A percentile compares a stretch with the other conserved stretches of the same genome.
phyloP scores from a whole-genome alignment of 2,888 invertebrate genomes.

The Ischnura elegans region DNA sequence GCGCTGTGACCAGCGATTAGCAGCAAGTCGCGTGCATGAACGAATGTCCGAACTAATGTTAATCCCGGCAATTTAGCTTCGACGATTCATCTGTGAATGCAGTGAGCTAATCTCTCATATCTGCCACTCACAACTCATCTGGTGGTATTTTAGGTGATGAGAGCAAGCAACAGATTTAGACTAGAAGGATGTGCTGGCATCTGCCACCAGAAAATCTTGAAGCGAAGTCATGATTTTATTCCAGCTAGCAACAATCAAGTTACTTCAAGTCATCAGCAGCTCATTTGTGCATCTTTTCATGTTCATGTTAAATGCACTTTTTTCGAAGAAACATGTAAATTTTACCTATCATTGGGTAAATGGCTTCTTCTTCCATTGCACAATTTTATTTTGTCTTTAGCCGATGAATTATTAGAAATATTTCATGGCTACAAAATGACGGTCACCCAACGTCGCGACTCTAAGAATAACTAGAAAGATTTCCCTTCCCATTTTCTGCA shows the following conservation, averaged over 20 bases:
- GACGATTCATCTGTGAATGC: background rate
- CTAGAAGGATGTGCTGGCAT: background rate
- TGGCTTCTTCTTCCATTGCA: too few relatives aligned
- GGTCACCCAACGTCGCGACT: too few relatives aligned
- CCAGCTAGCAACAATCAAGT: background rate
- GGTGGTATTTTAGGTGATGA: background rate
- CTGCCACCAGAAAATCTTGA: background rate
- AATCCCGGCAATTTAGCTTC: background rate
- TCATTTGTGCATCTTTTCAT: background rate
- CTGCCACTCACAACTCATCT: background rate
- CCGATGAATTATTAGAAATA: too few relatives aligned
- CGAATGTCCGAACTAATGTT: background rate
- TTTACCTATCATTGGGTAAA: too few relatives aligned
- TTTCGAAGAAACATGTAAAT: too few relatives aligned
- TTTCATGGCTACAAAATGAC: too few relatives aligned
- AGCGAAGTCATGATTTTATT: background rate
- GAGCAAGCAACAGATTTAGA: background rate
- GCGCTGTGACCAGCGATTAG: too few relatives aligned
- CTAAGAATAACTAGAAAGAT: too few relatives aligned
- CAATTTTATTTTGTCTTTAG: too few relatives aligned
- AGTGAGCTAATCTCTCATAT: background rate
- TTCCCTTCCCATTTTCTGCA: too few relatives aligned
- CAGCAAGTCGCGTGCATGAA: background rate
- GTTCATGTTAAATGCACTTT: too few relatives aligned
- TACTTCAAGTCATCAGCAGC: background rate